These are phyloP conservation scores for Leptatherina wallacei DNA, from an alignment of 2,797 vertebrate genomes.

Conservation along the genomic window DNA sequence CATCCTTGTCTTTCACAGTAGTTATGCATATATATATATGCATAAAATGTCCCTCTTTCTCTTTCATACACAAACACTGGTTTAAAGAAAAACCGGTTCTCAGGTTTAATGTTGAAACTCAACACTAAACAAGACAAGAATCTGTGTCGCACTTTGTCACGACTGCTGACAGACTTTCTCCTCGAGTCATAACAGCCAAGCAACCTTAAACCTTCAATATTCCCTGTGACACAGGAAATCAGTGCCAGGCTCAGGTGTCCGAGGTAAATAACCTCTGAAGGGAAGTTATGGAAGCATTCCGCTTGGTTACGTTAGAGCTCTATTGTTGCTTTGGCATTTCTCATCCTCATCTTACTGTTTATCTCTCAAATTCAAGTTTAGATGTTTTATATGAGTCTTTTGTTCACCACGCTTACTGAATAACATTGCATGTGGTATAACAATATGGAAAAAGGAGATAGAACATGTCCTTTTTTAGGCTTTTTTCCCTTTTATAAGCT, in stretches of 20 bases:
- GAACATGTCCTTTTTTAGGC: too few species aligned
- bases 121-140: constrained; percentile 35
- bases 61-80: constrained; percentile 30
- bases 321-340: neutral
- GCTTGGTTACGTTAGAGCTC: neutral
- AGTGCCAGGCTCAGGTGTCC: constrained; percentile 31
- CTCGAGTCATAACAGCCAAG: constrained; percentile 21
- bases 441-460: neutral
- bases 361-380: neutral
- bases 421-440: neutral
- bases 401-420: neutral
- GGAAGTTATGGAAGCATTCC: neutral
- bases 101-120: constrained; percentile 58
- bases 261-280: constrained; percentile 19
- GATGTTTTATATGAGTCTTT: neutral
- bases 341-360: neutral
- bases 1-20: neutral
- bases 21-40: neutral
- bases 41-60: neutral
- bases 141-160: constrained; percentile 40
- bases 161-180: constrained; percentile 27
- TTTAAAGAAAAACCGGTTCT: constrained; percentile 48
- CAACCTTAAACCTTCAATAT: constrained; percentile 28
- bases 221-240: neutral
- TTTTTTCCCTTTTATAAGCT: neutral